phyloP scores from a whole-genome alignment of 2,113 vertebrate genomes.

The Marmota monax region DNA sequence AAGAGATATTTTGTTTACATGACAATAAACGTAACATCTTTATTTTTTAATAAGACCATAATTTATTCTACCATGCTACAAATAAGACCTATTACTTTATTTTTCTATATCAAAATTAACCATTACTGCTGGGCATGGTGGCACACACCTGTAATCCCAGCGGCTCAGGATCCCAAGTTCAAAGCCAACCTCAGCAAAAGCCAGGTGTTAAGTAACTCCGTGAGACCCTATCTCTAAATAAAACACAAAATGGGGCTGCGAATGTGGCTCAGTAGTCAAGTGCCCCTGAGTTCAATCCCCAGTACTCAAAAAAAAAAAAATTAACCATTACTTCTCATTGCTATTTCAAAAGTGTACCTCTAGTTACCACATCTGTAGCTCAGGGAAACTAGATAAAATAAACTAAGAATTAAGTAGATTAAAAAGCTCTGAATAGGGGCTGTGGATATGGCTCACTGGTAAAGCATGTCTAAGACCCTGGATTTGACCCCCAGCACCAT shows the following conservation, averaged over 20 bases:
- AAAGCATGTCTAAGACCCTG: too few species aligned
- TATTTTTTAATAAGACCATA: background rate
- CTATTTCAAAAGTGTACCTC: background rate
- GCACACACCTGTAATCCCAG: too few species aligned
- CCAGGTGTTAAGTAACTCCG: too few species aligned
- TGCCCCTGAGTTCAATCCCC: too few species aligned
- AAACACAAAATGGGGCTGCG: too few species aligned
- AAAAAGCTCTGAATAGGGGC: background rate
- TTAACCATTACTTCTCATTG: background rate
- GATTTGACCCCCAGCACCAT: too few species aligned
- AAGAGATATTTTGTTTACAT: background rate
- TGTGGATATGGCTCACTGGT: too few species aligned
- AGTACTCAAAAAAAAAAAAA: background rate
- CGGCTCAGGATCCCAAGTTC: too few species aligned
- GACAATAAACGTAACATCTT: too few species aligned
- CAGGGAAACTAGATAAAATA: background rate
- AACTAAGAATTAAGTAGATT: background rate
- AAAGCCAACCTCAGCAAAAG: too few species aligned
- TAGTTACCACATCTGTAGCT: background rate
- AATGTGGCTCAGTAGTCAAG: too few species aligned
- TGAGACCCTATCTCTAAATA: too few species aligned
- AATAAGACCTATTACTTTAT: background rate
- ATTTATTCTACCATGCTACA: background rate
- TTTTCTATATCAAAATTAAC: background rate
- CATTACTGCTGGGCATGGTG: background rate